Base-by-base conservation (phyloP, 2,888 invertebrate species). In the Hedya salicella region DNA sequence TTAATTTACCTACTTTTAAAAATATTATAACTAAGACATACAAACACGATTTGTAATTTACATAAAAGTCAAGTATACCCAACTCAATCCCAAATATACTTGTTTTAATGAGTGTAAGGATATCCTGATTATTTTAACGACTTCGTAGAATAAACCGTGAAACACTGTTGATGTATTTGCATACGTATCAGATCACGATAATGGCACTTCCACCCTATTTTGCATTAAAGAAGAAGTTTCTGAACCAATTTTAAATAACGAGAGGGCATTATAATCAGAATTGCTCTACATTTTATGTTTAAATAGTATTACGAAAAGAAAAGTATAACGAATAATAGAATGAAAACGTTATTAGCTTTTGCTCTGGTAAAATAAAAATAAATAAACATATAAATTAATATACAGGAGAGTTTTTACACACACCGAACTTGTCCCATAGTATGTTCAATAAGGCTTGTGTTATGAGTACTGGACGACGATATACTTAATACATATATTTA, bases 181-280 rank as follows among this genome's bases (percentile, higher is more conserved):
- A 63, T 63, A 48, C 54, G n/a, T 62, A 62, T 54, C 62, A 54
- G 54, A 39, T 62, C 36, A 54, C 19, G 25, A 21, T 46, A 48
- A 54, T 46, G 54, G 40, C 17, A 36, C 32, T 32, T 40, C 16
- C 3, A 21, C 21, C 14, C 54, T 54, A 40, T 54, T 54, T 40
- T 40, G n/a, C 57, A 52, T 52, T 17, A 36, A 14, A 32, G 13
- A 36, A 19, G 11, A 42, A 30, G 56, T 56, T 25, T 56, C 30
- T 44, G 17, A 44, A 8, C 30, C 44, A 13, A 56, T 44, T 56
- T 44, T 17, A 44, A 13, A 11, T 16, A 21, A 42, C 5, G 56
- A 30, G 16, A 25, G 2, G 16, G 25, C 42, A 42, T 42, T 42
- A 25, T 52, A 52, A 42, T 42, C 5, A 16, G 11, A 16, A 56